Evolutionary conservation across 2,888 invertebrate genomes (phyloP), one percentile per base, ranked within the genome.

Genomic region (Pegoplata infirma): DNA sequence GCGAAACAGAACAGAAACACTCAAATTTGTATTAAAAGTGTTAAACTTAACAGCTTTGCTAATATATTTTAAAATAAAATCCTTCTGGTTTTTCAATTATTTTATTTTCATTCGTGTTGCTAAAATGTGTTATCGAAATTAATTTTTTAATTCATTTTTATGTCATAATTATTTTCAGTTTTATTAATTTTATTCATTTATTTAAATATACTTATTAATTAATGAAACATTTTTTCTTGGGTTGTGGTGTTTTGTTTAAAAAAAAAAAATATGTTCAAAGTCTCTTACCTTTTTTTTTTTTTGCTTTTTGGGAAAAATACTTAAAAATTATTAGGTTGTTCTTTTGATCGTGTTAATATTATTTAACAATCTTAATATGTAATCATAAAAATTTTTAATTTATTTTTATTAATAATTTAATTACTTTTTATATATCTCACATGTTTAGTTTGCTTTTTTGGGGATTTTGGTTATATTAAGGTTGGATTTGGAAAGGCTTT

Each of bases 371-470:
- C 59, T 69, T 80, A 69, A 68, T 59, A 61, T 75, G 28, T 72
- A 67, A 64, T 53, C 55, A 72, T 63, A 63, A 61, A 76, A 55
- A 59, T 67, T 73, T 23, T 67, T 66, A 32, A 63, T 19, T 72
- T 46, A 36, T 40, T 58, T n/a, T 67, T 32, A 44, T 67, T 68
- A 64, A 72, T 53, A 51, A 67, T 66, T 66, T 40, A 72, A 71
- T 66, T 79, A 80, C 76, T 80, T 80, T 80, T 80, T 76, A 76
- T 76, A 68, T 80, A 76, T 76, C 76, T 80, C 80, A 76, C 76
- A 76, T 68, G 25, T 64, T 63, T 14, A 47, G 49, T 58, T 59
- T 69, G n/a, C 47, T 58, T 19, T 25, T 5, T 32, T 47, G 12
- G n/a, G n/a, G n/a, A n/a, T n/a, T 66, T 40, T 12, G 66, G n/a